Evolutionary conservation across 2,113 vertebrate species (phyloP), one percentile per base, ranked within the genome.

Genomic region (Plectropomus leopardus): DNA sequence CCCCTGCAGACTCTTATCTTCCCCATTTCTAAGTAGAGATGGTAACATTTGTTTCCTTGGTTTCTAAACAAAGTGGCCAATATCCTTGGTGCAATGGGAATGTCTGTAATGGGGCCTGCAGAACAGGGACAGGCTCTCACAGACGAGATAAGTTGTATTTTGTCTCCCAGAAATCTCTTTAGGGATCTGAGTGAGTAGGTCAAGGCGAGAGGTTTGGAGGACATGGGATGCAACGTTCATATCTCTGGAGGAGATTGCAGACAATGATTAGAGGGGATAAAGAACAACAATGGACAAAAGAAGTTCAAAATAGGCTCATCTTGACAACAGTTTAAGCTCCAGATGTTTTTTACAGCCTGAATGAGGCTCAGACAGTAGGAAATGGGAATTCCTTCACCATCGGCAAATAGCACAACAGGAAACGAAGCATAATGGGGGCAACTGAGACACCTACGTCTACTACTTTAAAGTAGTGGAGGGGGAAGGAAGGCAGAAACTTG

Each of bases 341-440:
- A 92, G 76, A 89, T 92, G 82, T 80, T 81, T 85, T 53, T 80
- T 53, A 40, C 55, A 55, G 61, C 72, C 55, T 64, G 42, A 47
- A 1, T 4, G 24, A 13, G 28, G 40, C 59, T 8, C 66, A 81
- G 72, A 89, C 78, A 74, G 51, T 70, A 57, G 82, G 83, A 90
- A 82, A 82, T 61, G 59, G 73, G 65, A 86, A 92, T 86, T 86
- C 75, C 76, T 80, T 58, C 36, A 79, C 72, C 48, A 17, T 44
- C 34, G 11, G 75, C 60, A 78, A 82, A 83, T 57, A 57, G 26
- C 86, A 92, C 70, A 92, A 93, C 94, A 95, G 94, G 94, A 94
- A 88, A 80, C 50, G 19, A 47, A 51, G 42, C 24, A 51, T 80
- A 86, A 90, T 87, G 55, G 51, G 34, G 65, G 83, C 67, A 72